phyloP scores from a whole-genome alignment of 2,888 invertebrate genomes.

The Caenorhabditis zanzibari region DNA sequence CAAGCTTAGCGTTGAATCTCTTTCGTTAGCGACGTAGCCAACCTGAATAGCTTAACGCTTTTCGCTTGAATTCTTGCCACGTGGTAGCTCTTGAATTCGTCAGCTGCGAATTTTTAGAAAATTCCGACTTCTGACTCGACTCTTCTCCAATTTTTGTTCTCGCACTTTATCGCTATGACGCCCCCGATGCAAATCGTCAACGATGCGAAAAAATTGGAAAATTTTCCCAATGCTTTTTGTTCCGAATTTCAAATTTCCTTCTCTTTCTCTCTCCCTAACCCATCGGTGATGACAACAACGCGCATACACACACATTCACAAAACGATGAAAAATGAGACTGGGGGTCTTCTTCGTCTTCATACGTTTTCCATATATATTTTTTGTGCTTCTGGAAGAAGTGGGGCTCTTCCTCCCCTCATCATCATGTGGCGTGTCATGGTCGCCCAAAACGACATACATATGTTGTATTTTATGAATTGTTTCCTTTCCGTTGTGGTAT shows the following conservation, averaged over 20 bases:
- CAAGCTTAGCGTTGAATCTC: too few relatives aligned
- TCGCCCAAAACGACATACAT: slow-evolving; percentile 18
- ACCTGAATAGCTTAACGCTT: too few relatives aligned
- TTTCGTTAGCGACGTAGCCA: too few relatives aligned
- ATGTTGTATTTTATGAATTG: slow-evolving; percentile 58
- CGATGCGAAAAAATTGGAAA: slow-evolving; percentile 26
- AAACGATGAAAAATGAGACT: slow-evolving; percentile 2
- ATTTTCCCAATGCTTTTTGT: background rate
- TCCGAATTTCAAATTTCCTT: slow-evolving; percentile 19
- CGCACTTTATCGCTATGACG: slow-evolving; percentile 19
- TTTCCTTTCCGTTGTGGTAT: slow-evolving; percentile 7
- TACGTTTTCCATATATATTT: background rate
- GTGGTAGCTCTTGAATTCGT: too few relatives aligned
- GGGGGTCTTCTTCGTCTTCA: background rate
- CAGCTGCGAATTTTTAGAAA: too few relatives aligned
- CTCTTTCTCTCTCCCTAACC: background rate
- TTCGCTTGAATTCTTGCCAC: too few relatives aligned
- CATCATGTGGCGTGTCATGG: slow-evolving; percentile 33
- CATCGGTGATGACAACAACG: background rate
- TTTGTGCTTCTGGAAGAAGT: background rate
- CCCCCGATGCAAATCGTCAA: background rate
- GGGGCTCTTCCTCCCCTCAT: slow-evolving; percentile 2
- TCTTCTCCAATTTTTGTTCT: too few relatives aligned
- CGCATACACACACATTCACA: too few relatives aligned
- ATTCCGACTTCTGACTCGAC: too few relatives aligned